Evolutionary conservation across 2,888 invertebrate genomes (phyloP), one percentile per base, ranked within the genome.

Genomic region (Galeopsomyia nigrocyanea): DNA sequence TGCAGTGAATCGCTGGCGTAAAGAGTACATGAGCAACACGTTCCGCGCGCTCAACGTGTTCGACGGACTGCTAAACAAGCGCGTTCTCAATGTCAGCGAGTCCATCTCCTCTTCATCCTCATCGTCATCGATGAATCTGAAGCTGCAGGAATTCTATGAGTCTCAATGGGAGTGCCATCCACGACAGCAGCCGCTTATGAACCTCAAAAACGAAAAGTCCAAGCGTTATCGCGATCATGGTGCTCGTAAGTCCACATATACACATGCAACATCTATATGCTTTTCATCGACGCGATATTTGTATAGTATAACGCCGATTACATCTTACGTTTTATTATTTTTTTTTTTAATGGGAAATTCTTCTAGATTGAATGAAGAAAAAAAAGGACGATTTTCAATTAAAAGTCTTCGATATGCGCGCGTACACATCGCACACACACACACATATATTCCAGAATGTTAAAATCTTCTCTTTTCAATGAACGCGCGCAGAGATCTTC

Each of bases 71-170:
- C 62, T 57, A 2, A 73, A 71, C 71, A 71, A 68, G 0, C 76
- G 77, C n/a, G 68, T 80, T 7, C 74, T 79, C 13, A 77, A 78
- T 47, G 75, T 80, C 26, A 68, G 70, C 17, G 61, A 68, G 10
- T 6, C 55, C 7, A 26, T 2, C 26, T 61, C 73, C 10, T 16
- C 49, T 13, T 51, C 57, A n/a, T 39, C 39, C 26, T 61, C 73
- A 10, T 16, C 49, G 16, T 51, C 57, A n/a, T 39, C 39, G 39
- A 39, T 13, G 46, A 53, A 57, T 0, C 19, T 51, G 2, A 51
- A 21, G 6, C 2, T 53, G 3, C 53, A 58, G 39, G 74, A 74
- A 1, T 68, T 63, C 21, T 50, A 16, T 51, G 65, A 70, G 9
- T 70, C 62, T 51, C 65, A 71, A 26, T 77, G 77, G 77, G 21